Evolutionary conservation across 2,797 vertebrate species (phyloP).

Genomic region (Cephalopachus bancanus): DNA sequence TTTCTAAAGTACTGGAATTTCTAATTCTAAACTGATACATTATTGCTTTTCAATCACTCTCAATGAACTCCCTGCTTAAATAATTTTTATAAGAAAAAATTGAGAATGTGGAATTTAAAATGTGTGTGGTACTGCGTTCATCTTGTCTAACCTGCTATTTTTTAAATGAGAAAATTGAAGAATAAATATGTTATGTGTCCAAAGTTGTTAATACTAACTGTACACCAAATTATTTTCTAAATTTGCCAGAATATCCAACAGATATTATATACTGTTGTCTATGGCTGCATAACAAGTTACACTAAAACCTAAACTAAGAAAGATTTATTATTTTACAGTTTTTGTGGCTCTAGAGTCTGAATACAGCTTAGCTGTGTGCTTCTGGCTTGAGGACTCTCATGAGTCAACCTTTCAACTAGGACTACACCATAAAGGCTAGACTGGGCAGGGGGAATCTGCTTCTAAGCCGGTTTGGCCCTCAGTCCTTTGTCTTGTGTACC

Average conservation of each 20-base stretch:
- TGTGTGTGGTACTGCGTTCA: neutral
- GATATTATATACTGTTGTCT: neutral
- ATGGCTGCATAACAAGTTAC: neutral
- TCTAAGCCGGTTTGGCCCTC: neutral
- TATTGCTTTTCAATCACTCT: neutral
- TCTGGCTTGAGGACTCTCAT: neutral
- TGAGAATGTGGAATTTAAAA: neutral
- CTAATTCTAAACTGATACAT: neutral
- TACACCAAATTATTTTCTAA: neutral
- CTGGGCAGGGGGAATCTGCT: neutral
- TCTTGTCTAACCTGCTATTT: neutral
- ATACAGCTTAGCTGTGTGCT: neutral
- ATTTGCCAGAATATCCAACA: neutral
- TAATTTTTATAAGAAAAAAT: neutral
- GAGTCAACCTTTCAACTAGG: too few relatives aligned
- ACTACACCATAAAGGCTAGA: neutral
- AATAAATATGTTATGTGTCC: neutral
- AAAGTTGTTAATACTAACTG: neutral
- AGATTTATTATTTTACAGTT: neutral
- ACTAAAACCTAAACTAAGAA: neutral
- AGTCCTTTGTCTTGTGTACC: neutral
- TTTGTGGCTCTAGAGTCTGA: neutral
- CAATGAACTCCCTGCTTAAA: neutral
- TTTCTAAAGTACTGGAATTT: neutral
- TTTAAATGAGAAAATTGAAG: neutral